Evolutionary conservation across 2,888 invertebrate genomes (phyloP).

Genomic region (Cantharis rustica): DNA sequence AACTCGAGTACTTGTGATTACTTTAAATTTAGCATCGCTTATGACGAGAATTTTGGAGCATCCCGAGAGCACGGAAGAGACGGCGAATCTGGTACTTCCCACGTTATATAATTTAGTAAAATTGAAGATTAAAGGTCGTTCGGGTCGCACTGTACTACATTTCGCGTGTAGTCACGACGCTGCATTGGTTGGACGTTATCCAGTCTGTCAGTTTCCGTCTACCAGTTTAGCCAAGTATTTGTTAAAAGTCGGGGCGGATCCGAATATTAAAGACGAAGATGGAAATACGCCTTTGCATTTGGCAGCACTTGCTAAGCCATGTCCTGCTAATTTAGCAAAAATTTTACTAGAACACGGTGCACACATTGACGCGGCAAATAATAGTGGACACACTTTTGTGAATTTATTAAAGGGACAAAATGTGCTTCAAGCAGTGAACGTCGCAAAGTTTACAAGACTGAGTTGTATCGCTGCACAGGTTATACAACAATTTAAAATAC

Average conservation of each 20-base stretch:
- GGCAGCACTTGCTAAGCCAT: slow-evolving; percentile 74
- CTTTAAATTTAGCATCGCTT: slow-evolving; percentile 81
- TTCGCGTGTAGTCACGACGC: slow-evolving; percentile 83
- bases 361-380: slow-evolving; percentile 82
- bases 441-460: slow-evolving; percentile 77
- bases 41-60: slow-evolving; percentile 68
- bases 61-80: slow-evolving; percentile 42
- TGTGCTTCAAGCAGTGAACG: slow-evolving; percentile 72
- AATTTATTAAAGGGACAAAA: slow-evolving; percentile 68
- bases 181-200: slow-evolving; percentile 69
- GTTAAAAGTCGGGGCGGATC: slow-evolving; percentile 81
- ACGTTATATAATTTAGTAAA: slow-evolving; percentile 79
- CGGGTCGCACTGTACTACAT: slow-evolving; percentile 76
- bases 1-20: slow-evolving; percentile 83
- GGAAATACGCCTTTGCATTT: slow-evolving; percentile 90
- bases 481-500: slow-evolving; percentile 72
- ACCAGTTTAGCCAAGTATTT: slow-evolving; percentile 70
- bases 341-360: slow-evolving; percentile 80
- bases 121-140: slow-evolving; percentile 65
- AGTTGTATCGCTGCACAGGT: slow-evolving; percentile 86
- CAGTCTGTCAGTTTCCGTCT: slow-evolving; percentile 73
- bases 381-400: slow-evolving; percentile 76
- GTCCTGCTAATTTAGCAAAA: slow-evolving; percentile 71
- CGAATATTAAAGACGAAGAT: slow-evolving; percentile 77
- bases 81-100: slow-evolving; percentile 67